phyloP scores from a whole-genome alignment of 1,140 invertebrate genomes.

The Drosophila mauritiana region DNA sequence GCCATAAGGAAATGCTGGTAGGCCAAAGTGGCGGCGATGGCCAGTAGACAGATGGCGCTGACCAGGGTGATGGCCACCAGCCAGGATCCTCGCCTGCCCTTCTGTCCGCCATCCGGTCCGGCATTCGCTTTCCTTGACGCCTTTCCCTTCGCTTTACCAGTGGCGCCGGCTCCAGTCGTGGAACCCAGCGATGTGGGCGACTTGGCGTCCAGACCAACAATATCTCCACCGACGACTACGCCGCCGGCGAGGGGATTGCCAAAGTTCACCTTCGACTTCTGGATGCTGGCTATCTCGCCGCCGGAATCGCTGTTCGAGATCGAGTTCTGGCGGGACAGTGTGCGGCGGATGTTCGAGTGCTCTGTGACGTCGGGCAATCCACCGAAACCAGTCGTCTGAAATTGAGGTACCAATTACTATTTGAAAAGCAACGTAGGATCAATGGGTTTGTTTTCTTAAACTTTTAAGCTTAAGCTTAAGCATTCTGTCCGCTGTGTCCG shows the following conservation, averaged over 20 bases:
- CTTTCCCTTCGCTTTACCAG: constrained; percentile 55
- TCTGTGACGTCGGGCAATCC: constrained; percentile 83
- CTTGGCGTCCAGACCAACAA: constrained; percentile 66
- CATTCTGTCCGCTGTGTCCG: too few relatives aligned
- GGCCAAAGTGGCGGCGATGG: constrained; percentile 72
- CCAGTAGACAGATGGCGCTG: constrained; percentile 73
- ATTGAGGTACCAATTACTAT: neutral
- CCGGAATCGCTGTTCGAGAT: constrained; percentile 82
- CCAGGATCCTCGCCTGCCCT: constrained; percentile 71
- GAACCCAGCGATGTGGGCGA: constrained; percentile 63
- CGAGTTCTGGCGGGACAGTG: constrained; percentile 82
- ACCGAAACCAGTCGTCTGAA: constrained; percentile 83
- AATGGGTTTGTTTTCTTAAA: too few relatives aligned
- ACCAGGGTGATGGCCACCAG: constrained; percentile 72
- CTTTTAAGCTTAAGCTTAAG: too few relatives aligned
- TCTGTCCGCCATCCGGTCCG: constrained; percentile 37
- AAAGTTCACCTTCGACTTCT: constrained; percentile 79
- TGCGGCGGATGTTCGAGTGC: constrained; percentile 82
- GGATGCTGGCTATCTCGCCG: constrained; percentile 76
- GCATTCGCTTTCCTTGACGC: constrained; percentile 48
- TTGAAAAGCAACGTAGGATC: neutral
- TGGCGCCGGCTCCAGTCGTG: constrained; percentile 34
- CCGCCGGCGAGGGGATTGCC: constrained; percentile 58
- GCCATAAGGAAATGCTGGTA: constrained; percentile 84
- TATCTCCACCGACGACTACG: constrained; percentile 66